Evolutionary conservation across 2,888 invertebrate genomes (phyloP).

Genomic region (Fragum fragum): DNA sequence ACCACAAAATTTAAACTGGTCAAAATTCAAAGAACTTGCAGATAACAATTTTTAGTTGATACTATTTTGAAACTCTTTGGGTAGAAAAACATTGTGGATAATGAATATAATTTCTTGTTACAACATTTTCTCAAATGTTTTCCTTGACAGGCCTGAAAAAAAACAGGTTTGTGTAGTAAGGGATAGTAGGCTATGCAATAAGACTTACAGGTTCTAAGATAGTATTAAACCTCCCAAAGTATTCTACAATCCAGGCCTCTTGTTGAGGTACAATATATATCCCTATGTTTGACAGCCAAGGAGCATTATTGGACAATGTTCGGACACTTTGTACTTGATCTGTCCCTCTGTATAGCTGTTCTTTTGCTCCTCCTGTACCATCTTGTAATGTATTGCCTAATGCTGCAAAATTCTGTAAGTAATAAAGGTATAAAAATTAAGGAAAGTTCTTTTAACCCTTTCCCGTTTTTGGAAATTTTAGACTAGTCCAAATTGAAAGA

Average conservation of each 20-base stretch:
- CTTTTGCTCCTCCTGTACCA: background rate
- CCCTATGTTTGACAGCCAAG: background rate
- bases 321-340: background rate
- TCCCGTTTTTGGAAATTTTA: too few relatives aligned
- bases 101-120: too few relatives aligned
- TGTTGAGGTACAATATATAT: conserved; percentile 96
- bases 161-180: too few relatives aligned
- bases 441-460: too few relatives aligned
- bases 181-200: background rate
- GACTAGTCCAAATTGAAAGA: too few relatives aligned
- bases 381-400: background rate
- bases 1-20: too few relatives aligned
- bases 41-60: too few relatives aligned
- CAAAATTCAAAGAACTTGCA: too few relatives aligned
- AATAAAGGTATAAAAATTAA: background rate
- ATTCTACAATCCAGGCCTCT: conserved; percentile 95
- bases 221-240: conserved; percentile 98
- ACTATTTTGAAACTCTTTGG: too few relatives aligned
- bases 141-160: too few relatives aligned
- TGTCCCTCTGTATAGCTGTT: background rate
- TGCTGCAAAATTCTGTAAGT: background rate
- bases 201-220: conserved; percentile 93
- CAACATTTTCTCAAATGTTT: too few relatives aligned
- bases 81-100: too few relatives aligned
- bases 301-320: background rate